A percentile compares a stretch with the other conserved stretches of the same genome.
Conservation (phyloP, 2,797 vertebrate species). For the Sciurus vulgaris region DNA sequence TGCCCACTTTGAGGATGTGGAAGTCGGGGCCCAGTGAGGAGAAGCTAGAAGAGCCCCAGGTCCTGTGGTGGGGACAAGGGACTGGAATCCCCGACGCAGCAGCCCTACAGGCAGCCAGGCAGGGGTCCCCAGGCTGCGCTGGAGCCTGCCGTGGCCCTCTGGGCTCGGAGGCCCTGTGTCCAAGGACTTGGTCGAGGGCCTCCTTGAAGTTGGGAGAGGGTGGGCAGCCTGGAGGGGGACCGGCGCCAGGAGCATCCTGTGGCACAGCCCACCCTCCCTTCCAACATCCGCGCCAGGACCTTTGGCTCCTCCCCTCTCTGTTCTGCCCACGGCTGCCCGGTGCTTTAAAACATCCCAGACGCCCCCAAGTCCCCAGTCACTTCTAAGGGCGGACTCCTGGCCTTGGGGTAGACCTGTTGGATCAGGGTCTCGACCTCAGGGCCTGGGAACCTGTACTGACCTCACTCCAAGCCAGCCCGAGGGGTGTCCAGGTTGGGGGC, state of each 20-base stretch:
- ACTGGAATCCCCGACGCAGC: neutral
- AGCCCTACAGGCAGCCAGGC: neutral
- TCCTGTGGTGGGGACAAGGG: fast-evolving
- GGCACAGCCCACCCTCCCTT: neutral
- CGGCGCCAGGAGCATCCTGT: fast-evolving
- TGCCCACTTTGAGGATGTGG: neutral
- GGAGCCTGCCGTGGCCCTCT: neutral
- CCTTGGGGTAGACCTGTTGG: neutral
- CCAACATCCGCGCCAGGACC: neutral
- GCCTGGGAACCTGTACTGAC: neutral
- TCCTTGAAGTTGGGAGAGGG: neutral
- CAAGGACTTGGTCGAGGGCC: neutral
- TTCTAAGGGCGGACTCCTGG: neutral
- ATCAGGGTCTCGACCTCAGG: neutral
- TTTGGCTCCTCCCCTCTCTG: neutral
- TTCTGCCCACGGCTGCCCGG: neutral
- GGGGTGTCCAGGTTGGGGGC: neutral
- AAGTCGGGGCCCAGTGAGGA: neutral
- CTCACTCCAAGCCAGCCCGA: fast-evolving
- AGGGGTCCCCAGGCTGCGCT: neutral
- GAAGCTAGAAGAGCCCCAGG: neutral
- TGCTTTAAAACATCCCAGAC: neutral
- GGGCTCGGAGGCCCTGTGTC: neutral
- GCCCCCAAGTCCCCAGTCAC: neutral
- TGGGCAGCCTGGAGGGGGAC: neutral